Evolutionary conservation across 2,113 vertebrate species (phyloP), one percentile per base, ranked within the genome.

Genomic region (Willisornis vidua): DNA sequence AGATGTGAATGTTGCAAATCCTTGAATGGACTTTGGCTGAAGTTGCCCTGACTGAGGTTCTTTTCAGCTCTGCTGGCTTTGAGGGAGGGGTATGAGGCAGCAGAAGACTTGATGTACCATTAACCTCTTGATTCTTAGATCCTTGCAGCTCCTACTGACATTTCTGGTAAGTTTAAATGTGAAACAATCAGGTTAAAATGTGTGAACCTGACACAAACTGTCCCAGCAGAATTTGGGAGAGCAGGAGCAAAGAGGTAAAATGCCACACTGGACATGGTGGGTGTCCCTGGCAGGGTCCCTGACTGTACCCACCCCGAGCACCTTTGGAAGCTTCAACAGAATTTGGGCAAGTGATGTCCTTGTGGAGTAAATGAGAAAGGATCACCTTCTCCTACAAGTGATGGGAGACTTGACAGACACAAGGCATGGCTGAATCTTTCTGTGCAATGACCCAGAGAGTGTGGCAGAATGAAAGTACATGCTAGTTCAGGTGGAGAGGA

Each of bases 211-310:
- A 45, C 92, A 19, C 28, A n/a, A 58, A 25, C 15, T 48, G 24
- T 33, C 33, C 19, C 24, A 17, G 23, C 19, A 52, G 66, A 85
- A 59, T 49, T 1, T 37, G 26, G 28, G 28, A 66, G 19, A 49
- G 16, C 45, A 19, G 37, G 33, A 63, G 7, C 33, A 10, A 45
- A 12, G 4, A 18, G 12, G 35, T 80, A 46, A 58, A 88, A 65
- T 23, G 41, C 4, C 18, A 5, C 4, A 5, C 35, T 3, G 2
- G 37, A 5, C 20, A 2, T 10, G 19, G 25, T 51, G 67, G n/a
- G 31, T 59, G 28, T 59, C 15, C 31, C 65, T 91, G 61, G 25
- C 57, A 33, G 55, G 22, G 48, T 51, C 52, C 39, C 37, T 84
- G 57, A 7, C 51, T 90, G 51, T 28, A 12, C 6, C 20, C 35